A percentile compares a stretch with the other conserved stretches of the same genome.
Evolutionary conservation across 1,140 invertebrate species (phyloP).

Genomic region (Drosophila dunni): DNA sequence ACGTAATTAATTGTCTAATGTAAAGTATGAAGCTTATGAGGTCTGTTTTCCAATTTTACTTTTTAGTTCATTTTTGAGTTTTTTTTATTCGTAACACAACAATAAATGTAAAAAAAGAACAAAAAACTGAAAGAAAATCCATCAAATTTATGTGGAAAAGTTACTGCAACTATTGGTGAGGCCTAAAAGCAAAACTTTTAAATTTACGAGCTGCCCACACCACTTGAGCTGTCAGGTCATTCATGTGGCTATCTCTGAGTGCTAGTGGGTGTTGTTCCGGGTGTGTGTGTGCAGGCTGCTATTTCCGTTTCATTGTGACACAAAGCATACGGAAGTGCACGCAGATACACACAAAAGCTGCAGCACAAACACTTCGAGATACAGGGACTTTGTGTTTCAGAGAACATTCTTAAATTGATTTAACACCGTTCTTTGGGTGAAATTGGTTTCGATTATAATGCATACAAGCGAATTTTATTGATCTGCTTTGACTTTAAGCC

Average conservation of each 20-base stretch:
- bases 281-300: constrained; percentile 11
- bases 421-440: constrained; percentile 7
- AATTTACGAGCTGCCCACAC: constrained; percentile 10
- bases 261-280: background rate
- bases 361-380: constrained; percentile 17
- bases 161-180: background rate
- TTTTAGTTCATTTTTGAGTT: constrained; percentile 59
- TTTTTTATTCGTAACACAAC: constrained; percentile 59
- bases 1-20: constrained; percentile 64
- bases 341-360: constrained; percentile 31
- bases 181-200: constrained; percentile 16
- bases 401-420: constrained; percentile 25
- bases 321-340: constrained; percentile 43
- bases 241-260: constrained; percentile 4
- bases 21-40: constrained; percentile 73
- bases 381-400: constrained; percentile 2
- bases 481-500: background rate
- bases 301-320: constrained; percentile 46
- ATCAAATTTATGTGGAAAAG: constrained; percentile 9
- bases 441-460: constrained; percentile 17
- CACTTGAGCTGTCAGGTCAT: constrained; percentile 5
- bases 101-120: constrained; percentile 59
- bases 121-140: constrained; percentile 4
- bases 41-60: constrained; percentile 65
- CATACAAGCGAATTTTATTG: background rate